Evolutionary conservation across 2,888 invertebrate genomes (phyloP), one percentile per base, ranked within the genome.

Genomic region (Drosophila diplacantha): DNA sequence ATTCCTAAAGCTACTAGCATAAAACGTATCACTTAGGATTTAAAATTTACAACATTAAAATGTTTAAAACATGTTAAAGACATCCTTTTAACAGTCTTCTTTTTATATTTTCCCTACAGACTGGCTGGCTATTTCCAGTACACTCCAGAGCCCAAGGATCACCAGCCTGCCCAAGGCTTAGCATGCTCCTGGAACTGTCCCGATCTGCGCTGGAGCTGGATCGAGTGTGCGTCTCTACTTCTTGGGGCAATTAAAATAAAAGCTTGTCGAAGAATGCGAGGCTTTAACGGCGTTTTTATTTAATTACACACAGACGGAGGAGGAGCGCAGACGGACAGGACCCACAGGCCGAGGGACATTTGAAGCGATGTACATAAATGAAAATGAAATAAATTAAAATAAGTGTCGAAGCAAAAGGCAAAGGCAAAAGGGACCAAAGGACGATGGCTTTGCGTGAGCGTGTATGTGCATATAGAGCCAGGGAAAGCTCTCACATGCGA

Each of bases 351-450:
- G 61, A 80, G 77, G 75, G 75, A 77, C 66, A 76, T 76, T 75
- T 74, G 68, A 72, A 72, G 76, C 72, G 65, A 18, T 60, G 59
- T 67, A 63, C 68, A 75, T 72, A 75, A 78, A 81, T 81, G 77
- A 74, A 72, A 78, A 81, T 81, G 76, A 78, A 78, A 78, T 78
- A 78, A 78, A 81, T 78, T 81, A 81, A 78, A 78, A 81, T 78
- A 81, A 78, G 81, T 78, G 78, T 79, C 76, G 78, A 78, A 81
- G 79, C 65, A 70, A 70, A 60, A 61, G 61, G 74, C 72, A 69
- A 59, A 34, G 59, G 70, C 68, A 66, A 71, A 77, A 73, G 66
- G 81, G 77, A 74, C 74, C 70, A 71, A 76, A 43, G 41, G 61
- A 34, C 41, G 57, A 29, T 58, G 57, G 57, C 57, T 55, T 44